phyloP scores from a whole-genome alignment of 1,140 invertebrate species.

The Acromyrmex heyeri region DNA sequence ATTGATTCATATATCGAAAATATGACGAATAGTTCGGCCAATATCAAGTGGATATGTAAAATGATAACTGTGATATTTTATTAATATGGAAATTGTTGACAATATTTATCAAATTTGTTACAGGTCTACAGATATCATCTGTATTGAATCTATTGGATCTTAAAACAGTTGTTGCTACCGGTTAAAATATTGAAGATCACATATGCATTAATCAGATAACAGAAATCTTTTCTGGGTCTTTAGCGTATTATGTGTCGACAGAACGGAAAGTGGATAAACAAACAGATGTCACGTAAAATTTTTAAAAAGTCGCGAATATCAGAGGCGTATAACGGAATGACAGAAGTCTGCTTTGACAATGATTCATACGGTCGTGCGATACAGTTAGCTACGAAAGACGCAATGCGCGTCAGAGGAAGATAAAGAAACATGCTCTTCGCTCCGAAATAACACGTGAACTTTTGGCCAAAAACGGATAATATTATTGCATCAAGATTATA shows the following conservation, averaged over 20 bases:
- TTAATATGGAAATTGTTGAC: neutral
- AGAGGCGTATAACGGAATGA: slow-evolving; percentile 54
- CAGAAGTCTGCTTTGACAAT: slow-evolving; percentile 62
- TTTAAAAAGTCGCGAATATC: slow-evolving; percentile 49
- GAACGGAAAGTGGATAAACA: slow-evolving; percentile 41
- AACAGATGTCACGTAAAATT: slow-evolving; percentile 48
- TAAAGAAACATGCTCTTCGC: slow-evolving; percentile 22
- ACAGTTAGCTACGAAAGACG: slow-evolving; percentile 58
- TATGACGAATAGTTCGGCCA: slow-evolving; percentile 9
- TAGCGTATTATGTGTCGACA: neutral
- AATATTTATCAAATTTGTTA: neutral
- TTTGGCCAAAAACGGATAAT: neutral
- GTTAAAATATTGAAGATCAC: slow-evolving; percentile 7
- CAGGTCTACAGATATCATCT: neutral
- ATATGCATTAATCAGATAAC: slow-evolving; percentile 15
- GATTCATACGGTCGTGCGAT: slow-evolving; percentile 62
- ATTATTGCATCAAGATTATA: neutral
- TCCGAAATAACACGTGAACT: slow-evolving; percentile 17
- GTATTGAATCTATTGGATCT: neutral
- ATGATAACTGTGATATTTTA: neutral
- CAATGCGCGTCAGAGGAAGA: neutral
- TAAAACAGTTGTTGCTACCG: neutral
- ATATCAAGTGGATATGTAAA: neutral
- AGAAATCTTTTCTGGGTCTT: slow-evolving; percentile 10
- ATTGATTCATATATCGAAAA: slow-evolving; percentile 1